Evolutionary conservation across 2,888 invertebrate genomes (phyloP), one percentile per base, ranked within the genome.

Genomic region (Tridacna crocea): DNA sequence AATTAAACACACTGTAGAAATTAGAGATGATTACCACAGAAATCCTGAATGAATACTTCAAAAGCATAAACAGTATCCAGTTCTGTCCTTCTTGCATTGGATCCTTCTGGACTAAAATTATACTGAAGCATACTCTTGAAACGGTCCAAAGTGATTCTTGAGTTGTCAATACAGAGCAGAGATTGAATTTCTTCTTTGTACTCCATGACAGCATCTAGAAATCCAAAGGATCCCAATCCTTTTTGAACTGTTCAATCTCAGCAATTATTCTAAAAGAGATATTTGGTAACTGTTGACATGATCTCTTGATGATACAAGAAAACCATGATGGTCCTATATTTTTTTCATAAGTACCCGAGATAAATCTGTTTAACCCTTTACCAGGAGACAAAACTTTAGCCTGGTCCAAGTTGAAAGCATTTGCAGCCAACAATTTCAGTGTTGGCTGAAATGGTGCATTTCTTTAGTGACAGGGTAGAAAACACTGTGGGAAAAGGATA

Each of bases 21-120:
- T 36, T 36, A 36, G 36, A 36, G 36, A 36, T 36, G 36, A 63
- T 73, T 58, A 73, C 73, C 73, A 12, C 8, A n/a, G 47, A 47
- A 75, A n/a, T 75, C 75, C 19, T 75, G 75, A n/a, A 75, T 15
- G 24, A 75, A 75, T 8, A 24, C 15, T 46, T 75, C 75, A 36
- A 75, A 63, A 24, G 75, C 46, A 63, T 65, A 75, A 6, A 75
- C 24, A 0, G 75, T 63, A 47, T 75, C 63, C 15, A 12, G 12
- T 46, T 63, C 63, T 22, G 6, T 17, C 10, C 17, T 12, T 63
- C 61, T 63, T 10, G 17, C 27, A 19, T 75, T 75, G 22, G 13
- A 22, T 15, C 75, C 75, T 24, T 63, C 75, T 15, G 12, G 22
- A 63, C 75, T 65, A n/a, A 13, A 75, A 47, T 61, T 75, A 15